phyloP scores from a whole-genome alignment of 2,888 invertebrate genomes.

The Stenodera caucasica region DNA sequence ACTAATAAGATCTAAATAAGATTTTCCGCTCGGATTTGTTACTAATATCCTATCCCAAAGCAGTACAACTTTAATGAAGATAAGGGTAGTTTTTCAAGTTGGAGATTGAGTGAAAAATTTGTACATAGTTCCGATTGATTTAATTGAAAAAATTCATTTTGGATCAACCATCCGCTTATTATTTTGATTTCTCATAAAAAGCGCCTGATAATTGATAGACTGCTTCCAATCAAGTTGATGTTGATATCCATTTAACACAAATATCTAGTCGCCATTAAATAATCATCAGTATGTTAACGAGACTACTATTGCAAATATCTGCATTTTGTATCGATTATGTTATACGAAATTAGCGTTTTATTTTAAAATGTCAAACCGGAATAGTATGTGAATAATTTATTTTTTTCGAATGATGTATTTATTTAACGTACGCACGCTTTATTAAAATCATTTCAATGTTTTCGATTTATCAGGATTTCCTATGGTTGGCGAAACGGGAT shows the following conservation, averaged over 20 bases:
- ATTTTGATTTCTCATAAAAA: neutral
- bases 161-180: neutral
- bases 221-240: neutral
- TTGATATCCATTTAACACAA: neutral
- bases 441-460: slow-evolving; percentile 23
- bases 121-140: too few species aligned
- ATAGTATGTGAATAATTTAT: too few species aligned
- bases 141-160: too few species aligned
- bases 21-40: neutral
- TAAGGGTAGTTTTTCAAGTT: too few species aligned
- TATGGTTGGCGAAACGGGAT: slow-evolving; percentile 18
- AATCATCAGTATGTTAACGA: too few species aligned
- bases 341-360: too few species aligned
- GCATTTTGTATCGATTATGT: too few species aligned
- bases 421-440: neutral
- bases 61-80: too few species aligned
- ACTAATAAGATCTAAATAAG: neutral
- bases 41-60: neutral
- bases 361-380: too few species aligned
- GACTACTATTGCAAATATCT: too few species aligned
- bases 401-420: too few species aligned
- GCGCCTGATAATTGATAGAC: neutral
- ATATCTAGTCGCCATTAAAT: neutral
- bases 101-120: too few species aligned
- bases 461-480: slow-evolving; percentile 27